phyloP scores from a whole-genome alignment of 2,888 invertebrate genomes.

The Yponomeuta evonymella region DNA sequence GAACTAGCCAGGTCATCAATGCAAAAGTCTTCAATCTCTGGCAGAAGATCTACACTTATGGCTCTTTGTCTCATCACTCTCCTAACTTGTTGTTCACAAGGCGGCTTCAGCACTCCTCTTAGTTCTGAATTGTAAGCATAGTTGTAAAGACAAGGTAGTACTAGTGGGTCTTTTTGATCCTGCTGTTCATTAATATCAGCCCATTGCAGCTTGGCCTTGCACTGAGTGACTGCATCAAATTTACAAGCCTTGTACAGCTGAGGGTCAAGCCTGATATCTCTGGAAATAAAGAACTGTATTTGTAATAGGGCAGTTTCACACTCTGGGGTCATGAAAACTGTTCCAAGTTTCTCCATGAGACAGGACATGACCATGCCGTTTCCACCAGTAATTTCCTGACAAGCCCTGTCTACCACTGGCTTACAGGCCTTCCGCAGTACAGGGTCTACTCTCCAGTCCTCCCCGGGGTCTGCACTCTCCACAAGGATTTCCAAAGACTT shows the following conservation, averaged over 20 bases:
- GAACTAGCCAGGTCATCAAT: conserved; percentile 87
- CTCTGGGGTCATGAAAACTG: conserved; percentile 87
- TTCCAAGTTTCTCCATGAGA: conserved; percentile 93
- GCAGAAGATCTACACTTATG: conserved; percentile 92
- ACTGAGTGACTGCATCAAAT: conserved; percentile 88
- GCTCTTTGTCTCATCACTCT: conserved; percentile 96
- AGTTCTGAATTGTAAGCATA: conserved; percentile 77
- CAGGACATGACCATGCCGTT: conserved; percentile 93
- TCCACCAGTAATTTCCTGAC: conserved; percentile 83
- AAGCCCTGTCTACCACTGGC: conserved; percentile 87
- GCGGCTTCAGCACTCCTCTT: conserved; percentile 71
- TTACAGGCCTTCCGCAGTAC: conserved; percentile 90
- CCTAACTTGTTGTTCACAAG: conserved; percentile 86
- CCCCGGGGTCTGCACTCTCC: conserved; percentile 93
- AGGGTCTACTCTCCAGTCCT: conserved; percentile 97
- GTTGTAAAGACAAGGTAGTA: conserved; percentile 93
- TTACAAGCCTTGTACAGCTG: conserved; percentile 92
- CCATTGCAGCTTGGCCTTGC: conserved; percentile 88
- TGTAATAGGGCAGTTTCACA: conserved; percentile 95
- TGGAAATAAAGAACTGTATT: conserved; percentile 97
- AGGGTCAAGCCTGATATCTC: conserved; percentile 95
- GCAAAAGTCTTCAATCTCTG: conserved; percentile 94
- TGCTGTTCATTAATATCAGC: conserved; percentile 78
- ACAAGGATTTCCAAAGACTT: conserved; percentile 87
- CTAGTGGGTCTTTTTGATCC: conserved; percentile 87